Evolutionary conservation across 2,888 invertebrate species (phyloP).

Genomic region (Serripes groenlandicus): DNA sequence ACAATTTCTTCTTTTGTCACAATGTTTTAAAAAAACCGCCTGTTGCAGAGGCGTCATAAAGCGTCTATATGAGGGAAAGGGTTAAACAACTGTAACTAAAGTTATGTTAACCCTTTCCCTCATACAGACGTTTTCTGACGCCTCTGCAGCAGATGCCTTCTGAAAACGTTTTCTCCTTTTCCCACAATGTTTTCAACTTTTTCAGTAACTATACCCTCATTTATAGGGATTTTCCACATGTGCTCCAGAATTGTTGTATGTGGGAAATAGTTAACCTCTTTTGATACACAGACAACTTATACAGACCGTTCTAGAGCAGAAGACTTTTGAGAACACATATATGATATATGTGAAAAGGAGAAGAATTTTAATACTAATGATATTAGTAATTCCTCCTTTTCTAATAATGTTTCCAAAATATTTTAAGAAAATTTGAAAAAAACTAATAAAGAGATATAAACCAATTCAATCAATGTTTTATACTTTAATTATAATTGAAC

Average conservation of each 20-base stretch:
- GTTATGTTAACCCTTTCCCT: too few relatives aligned
- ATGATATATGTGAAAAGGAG: conserved; percentile 2
- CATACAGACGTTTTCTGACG: too few relatives aligned
- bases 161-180: background rate
- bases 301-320: background rate
- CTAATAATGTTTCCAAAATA: background rate
- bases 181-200: background rate
- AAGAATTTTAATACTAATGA: background rate
- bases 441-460: too few relatives aligned
- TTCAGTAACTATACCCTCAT: background rate
- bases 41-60: background rate
- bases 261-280: background rate
- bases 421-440: background rate
- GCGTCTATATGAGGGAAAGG: background rate
- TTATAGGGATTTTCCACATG: background rate
- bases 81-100: too few relatives aligned
- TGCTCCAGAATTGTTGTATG: background rate
- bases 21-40: background rate
- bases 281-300: background rate
- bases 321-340: background rate
- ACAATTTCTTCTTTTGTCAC: background rate
- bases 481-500: too few relatives aligned
- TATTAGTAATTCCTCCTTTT: conserved; percentile 3
- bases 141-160: too few relatives aligned
- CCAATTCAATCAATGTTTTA: too few relatives aligned